Base-by-base conservation (phyloP, 2,113 vertebrate genomes). In the Bubo scandiacus region DNA sequence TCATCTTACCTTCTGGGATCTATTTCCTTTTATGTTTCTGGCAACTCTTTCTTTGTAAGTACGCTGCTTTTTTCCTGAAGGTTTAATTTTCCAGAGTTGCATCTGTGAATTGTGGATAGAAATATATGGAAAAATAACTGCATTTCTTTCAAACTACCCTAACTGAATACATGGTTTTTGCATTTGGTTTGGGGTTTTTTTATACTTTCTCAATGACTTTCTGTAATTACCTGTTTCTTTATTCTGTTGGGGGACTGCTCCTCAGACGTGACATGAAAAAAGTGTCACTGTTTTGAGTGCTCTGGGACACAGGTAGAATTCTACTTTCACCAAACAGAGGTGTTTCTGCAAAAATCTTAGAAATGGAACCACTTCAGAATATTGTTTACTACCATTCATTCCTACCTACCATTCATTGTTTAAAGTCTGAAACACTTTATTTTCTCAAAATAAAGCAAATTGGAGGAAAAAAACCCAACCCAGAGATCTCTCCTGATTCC, bases 381-480 rank as follows among this genome's bases (percentile, higher is more conserved):
- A 72, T 19, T 23, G 11, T 77, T 65, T 65, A 4, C 4, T 52
- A 52, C 3, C 18, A 49, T 81, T 81, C 0, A 1, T 65, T 88
- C 49, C 4, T 68, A 52, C 8, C 5, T 65, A 27, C 6, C 22
- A 17, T 70, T 73, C 20, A 58, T 66, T 81, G 19, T 51, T 72
- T 34, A 22, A 87, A 68, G 17, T 47, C 21, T 8, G 22, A 49
- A 91, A 66, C 1, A 47, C 2, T 19, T 68, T 27, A 59, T 34
- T 42, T 74, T 51, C 15, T 55, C 5, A 2, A 47, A 36, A 74
- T 38, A 42, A 51, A 9, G 4, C 2, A 75, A 63, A 63, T 36
- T 1, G 11, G 4, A 2, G 29, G 4, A 15, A 2, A 3, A 3
- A 57, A 49, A 42, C 9, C 8, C 52, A 21, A 43, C 1, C 11